A percentile compares a stretch with the other conserved stretches of the same genome.
These are phyloP conservation scores for Sparidentex hasta DNA, from an alignment of 2,797 vertebrate genomes.

Conservation along the genomic window DNA sequence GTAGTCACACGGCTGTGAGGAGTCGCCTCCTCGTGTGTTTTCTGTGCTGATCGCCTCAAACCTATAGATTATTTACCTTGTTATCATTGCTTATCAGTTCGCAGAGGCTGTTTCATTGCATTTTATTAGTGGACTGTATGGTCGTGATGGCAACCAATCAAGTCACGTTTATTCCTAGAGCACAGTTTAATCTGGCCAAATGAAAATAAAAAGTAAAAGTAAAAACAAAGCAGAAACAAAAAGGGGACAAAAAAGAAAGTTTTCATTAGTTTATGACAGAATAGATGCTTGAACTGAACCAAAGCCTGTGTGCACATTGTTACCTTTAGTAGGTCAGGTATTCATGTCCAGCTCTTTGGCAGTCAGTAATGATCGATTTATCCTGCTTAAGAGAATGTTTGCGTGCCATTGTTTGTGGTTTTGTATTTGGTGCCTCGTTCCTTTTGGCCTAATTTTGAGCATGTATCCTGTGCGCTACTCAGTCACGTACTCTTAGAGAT, in stretches of 20 bases:
- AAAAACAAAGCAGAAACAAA: no score
- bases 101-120: background rate
- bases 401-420: slow-evolving; percentile 23
- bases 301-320: background rate
- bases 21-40: slow-evolving; percentile 15
- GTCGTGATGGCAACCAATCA: slow-evolving; percentile 4
- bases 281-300: no score
- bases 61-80: slow-evolving; percentile 19
- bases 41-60: slow-evolving; percentile 18
- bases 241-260: no score
- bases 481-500: slow-evolving; percentile 81
- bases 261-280: no score
- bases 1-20: background rate
- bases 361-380: slow-evolving; percentile 13
- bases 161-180: no score
- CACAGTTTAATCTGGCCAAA: no score
- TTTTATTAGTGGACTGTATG: background rate
- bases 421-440: slow-evolving; percentile 40
- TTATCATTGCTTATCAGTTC: slow-evolving; percentile 37
- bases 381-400: slow-evolving; percentile 12
- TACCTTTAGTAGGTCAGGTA: slow-evolving; percentile 10
- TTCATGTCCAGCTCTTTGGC: slow-evolving; percentile 7
- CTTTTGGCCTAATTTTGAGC: slow-evolving; percentile 52
- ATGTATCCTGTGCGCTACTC: slow-evolving; percentile 52
- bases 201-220: no score